Base-by-base conservation (phyloP, 1,140 invertebrate genomes). In the Caenorhabditis briggsae region DNA sequence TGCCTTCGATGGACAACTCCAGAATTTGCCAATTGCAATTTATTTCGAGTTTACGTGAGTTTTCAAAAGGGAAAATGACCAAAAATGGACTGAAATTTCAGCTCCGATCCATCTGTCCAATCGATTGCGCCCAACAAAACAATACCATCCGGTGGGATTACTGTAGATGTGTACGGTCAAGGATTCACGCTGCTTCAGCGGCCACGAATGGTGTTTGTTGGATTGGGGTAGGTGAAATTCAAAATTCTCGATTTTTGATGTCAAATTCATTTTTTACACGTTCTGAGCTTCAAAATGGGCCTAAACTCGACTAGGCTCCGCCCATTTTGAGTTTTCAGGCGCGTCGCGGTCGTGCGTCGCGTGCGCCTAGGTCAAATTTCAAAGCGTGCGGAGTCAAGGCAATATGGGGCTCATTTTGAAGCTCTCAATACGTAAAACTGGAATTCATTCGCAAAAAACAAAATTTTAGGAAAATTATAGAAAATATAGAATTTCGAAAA, bases 1-100 rank as follows among this genome's bases (percentile, higher is more conserved):
- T 53, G 86, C 88, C 5, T 91, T 92, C 20, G 90, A 90, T 56
- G 91, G 74, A 16, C 86, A 89, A 1, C 89, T 48, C 1, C 74
- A 41, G 43, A 50, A 12, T 12, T 41, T 82, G 2, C 65, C 50
- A 43, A 82, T 58, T 55, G 16, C 25, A 2, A 65, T 64, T 58
- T 86, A 58, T 70, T 82, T 88, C 12, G 65, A 78, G 61, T 78
- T 78, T 78, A 78, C 70, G 70, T 78, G 11, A 50, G 70, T 78
- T 78, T 70, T 61, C 2, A 14, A 53, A 5, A 5, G 16, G 7
- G 5, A n/a, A 58, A 18, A 58, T 58, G 56, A 11, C 50, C 16
- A 2, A 16, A 53, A 53, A 53, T 53, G 50, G 56, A 2, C 18
- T 58, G 56, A 25, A 61, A 25, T 65, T 86, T 16, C 85, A 86